Conservation (phyloP, 2,888 invertebrate genomes). For the Myopa tessellatipennis region DNA sequence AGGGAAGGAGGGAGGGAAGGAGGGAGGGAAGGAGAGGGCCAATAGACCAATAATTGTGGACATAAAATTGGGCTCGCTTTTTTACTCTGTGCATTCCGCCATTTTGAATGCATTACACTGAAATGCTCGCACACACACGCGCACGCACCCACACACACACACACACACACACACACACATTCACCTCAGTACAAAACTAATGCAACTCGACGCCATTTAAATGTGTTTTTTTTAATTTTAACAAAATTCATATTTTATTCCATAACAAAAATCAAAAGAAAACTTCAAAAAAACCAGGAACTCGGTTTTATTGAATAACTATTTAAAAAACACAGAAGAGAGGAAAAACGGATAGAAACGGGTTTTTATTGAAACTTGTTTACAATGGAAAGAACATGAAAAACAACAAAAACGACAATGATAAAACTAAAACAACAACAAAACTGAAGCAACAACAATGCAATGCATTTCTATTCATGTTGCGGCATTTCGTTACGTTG, state of each 20-base stretch:
- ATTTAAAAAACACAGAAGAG: neutral
- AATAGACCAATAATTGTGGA: conserved; percentile 20
- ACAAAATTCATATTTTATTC: too few relatives aligned
- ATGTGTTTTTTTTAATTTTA: too few relatives aligned
- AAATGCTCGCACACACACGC: conserved; percentile 7
- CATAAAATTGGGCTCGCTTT: conserved; percentile 12
- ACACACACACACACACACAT: neutral
- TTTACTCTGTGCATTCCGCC: conserved; percentile 2
- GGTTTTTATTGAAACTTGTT: too few relatives aligned
- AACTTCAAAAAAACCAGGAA: neutral
- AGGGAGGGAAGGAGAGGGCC: neutral
- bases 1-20: neutral
- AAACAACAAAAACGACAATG: too few relatives aligned
- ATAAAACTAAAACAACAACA: too few relatives aligned
- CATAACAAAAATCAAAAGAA: neutral
- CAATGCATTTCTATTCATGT: too few relatives aligned
- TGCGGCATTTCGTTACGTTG: too few relatives aligned
- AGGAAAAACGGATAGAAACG: neutral
- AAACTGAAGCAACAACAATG: too few relatives aligned
- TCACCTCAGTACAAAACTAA: neutral
- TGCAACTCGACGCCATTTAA: too few relatives aligned
- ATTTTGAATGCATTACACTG: conserved; percentile 27
- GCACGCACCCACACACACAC: neutral
- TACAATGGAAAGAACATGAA: too few relatives aligned
- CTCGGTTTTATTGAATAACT: conserved; percentile 3